These are phyloP conservation scores for Bubo bubo DNA, from an alignment of 2,113 vertebrate species.

Conservation along the genomic window DNA sequence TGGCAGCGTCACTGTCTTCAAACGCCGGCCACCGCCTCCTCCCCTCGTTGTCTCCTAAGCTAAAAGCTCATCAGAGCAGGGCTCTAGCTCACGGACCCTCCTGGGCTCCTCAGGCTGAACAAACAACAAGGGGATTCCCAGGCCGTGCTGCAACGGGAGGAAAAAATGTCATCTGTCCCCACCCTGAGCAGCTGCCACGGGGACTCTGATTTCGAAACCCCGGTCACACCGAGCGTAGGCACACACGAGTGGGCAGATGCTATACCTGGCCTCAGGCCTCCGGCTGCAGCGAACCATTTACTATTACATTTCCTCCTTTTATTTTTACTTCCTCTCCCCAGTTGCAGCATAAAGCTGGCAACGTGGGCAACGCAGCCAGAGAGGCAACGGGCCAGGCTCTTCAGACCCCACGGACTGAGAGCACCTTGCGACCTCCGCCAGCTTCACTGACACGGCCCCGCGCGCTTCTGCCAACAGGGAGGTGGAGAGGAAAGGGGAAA, in stretches of 20 bases:
- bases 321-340: not conserved
- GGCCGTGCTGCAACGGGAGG: not conserved
- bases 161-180: not conserved
- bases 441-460: not conserved
- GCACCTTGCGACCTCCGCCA: not conserved
- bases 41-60: not conserved
- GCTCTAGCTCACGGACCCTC: not conserved
- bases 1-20: fast-evolving
- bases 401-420: fast-evolving
- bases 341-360: not conserved
- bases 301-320: not conserved
- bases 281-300: not conserved
- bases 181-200: not conserved
- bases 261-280: not conserved
- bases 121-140: not conserved
- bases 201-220: not conserved
- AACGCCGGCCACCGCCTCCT: not conserved
- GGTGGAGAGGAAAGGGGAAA: not conserved
- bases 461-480: not conserved
- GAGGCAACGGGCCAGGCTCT: not conserved
- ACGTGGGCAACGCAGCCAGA: not conserved
- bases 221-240: not conserved
- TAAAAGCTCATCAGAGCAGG: not conserved
- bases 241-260: not conserved
- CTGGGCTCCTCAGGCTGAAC: not conserved